Evolutionary conservation across 1,140 invertebrate genomes (phyloP), one percentile per base, ranked within the genome.

Genomic region (Adoxophyes honmai): DNA sequence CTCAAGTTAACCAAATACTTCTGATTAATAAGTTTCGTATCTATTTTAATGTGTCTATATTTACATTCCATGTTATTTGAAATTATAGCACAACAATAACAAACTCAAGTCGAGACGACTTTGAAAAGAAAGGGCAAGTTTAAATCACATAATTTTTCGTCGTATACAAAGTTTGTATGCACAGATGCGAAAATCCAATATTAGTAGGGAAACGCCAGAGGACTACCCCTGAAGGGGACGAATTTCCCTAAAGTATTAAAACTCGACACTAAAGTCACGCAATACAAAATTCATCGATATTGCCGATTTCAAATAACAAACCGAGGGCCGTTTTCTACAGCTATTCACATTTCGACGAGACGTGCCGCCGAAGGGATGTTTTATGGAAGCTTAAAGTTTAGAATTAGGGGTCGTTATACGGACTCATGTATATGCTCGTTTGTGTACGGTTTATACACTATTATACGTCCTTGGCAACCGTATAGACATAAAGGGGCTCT

Each of bases 201-300:
- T 81, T 75, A 76, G 69, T 68, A 75, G 69, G 73, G 75, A 72
- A 75, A 68, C 64, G 60, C 63, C 56, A 63, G 68, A 65, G 72
- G 52, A 51, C 38, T 62, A 77, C 69, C 68, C 72, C 69, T 71
- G 72, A 73, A 77, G 72, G 76, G 76, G 68, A 80, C 65, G 71
- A 68, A 76, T 86, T 82, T 80, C 76, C 79, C 76, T 71, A 71
- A 81, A 81, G 83, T 79, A 85, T 81, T 78, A 66, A 63, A 69
- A 68, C 62, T 42, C 59, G 62, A 59, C 59, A 64, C 63, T 68
- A 72, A 82, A 83, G 72, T 75, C 67, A 78, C 63, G 62, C 64
- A 71, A 84, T 79, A 81, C 75, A 83, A 83, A 85, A 83, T 86
- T 81, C 76, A 88, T 85, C 63, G 76, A 77, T 81, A 83, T 81